These are phyloP conservation scores for Psettodes erumei DNA, from an alignment of 2,113 vertebrate genomes.

Conservation along the genomic window DNA sequence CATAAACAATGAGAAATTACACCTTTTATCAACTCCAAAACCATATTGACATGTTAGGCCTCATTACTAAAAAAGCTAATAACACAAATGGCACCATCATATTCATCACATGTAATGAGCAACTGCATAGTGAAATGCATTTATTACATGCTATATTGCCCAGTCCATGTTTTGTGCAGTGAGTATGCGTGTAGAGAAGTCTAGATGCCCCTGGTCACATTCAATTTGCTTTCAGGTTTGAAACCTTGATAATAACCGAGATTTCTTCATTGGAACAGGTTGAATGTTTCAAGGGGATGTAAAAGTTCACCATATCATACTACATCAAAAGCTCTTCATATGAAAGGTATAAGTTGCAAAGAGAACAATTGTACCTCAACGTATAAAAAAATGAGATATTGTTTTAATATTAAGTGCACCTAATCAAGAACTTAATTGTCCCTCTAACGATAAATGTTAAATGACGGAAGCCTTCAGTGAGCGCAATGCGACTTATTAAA, in stretches of 20 bases:
- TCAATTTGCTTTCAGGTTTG: not conserved
- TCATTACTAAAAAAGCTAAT: not conserved
- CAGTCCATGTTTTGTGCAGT: not conserved
- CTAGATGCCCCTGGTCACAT: not conserved
- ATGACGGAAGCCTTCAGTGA: not conserved
- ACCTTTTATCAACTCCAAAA: too few relatives aligned
- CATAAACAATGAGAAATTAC: not conserved
- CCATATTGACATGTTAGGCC: not conserved
- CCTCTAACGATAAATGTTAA: not conserved
- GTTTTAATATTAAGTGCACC: constrained; percentile 10
- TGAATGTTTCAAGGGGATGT: not conserved
- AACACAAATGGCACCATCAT: too few relatives aligned
- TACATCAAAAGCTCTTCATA: not conserved
- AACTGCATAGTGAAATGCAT: not conserved
- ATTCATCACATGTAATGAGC: not conserved
- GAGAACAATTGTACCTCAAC: not conserved
- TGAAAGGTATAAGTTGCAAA: not conserved
- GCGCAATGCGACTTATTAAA: not conserved
- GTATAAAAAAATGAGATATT: constrained; percentile 14
- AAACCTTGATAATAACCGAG: not conserved
- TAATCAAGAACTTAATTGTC: not conserved
- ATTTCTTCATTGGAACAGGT: not conserved
- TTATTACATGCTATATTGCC: not conserved
- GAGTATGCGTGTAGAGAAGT: not conserved
- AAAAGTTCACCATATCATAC: not conserved